Evolutionary conservation across 2,797 vertebrate species (phyloP).

Genomic region (Gila robusta): DNA sequence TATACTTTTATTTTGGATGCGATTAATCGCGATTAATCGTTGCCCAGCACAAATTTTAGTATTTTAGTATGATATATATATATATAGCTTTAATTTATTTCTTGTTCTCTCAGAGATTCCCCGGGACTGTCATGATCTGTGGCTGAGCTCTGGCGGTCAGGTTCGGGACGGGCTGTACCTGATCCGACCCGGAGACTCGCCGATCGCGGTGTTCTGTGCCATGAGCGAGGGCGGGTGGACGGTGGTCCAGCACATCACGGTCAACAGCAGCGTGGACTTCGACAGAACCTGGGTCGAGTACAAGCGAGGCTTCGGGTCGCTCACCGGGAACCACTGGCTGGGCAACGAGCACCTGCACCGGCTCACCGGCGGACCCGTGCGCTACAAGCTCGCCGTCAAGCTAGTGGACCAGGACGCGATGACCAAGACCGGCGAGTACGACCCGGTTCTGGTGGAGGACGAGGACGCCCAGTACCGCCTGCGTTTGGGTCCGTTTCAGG

Average conservation of each 20-base stretch:
- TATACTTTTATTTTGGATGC: too few species aligned
- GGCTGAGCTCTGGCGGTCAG: conserved; percentile 79
- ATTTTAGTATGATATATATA: too few species aligned
- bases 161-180: conserved; percentile 85
- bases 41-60: too few species aligned
- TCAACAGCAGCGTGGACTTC: conserved; percentile 85
- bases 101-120: conserved; percentile 73
- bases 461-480: conserved; percentile 81
- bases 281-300: conserved; percentile 87
- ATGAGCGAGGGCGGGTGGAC: conserved; percentile 92
- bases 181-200: conserved; percentile 80
- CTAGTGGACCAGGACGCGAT: conserved; percentile 81
- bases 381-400: conserved; percentile 84
- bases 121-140: conserved; percentile 87
- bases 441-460: conserved; percentile 82
- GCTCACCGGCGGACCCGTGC: conserved; percentile 76
- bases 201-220: conserved; percentile 82
- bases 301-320: conserved; percentile 82
- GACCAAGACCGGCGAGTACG: conserved; percentile 82
- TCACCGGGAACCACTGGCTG: conserved; percentile 86
- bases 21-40: too few species aligned
- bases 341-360: conserved; percentile 86
- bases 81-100: too few species aligned
- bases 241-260: conserved; percentile 86
- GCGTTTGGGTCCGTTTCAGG: conserved; percentile 85